These are phyloP conservation scores for Acanthisitta chloris DNA, from an alignment of 2,113 vertebrate genomes.

Conservation along the genomic window DNA sequence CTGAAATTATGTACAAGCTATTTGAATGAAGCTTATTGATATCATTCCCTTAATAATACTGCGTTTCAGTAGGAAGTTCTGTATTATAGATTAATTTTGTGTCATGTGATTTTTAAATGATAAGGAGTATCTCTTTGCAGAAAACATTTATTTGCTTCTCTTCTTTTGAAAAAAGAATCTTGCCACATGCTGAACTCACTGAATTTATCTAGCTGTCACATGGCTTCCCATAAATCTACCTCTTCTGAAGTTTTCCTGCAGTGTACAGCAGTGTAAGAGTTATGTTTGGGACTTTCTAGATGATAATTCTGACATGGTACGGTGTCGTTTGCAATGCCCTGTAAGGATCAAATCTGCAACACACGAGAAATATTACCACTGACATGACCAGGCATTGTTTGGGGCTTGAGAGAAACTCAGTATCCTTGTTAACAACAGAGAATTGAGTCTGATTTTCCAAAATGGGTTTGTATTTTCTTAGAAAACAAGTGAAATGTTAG, in stretches of 20 bases:
- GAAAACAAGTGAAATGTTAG: neutral
- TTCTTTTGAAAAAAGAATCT: neutral
- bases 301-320: neutral
- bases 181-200: neutral
- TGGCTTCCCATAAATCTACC: neutral
- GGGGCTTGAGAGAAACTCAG: neutral
- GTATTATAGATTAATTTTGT: neutral
- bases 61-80: neutral
- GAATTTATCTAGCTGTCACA: neutral
- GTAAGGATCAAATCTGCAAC: neutral
- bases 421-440: neutral
- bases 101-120: neutral
- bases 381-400: neutral
- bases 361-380: neutral
- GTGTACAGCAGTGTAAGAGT: neutral
- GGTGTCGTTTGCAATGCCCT: neutral
- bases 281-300: neutral
- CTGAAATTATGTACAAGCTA: neutral
- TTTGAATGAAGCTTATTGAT: neutral
- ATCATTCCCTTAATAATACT: neutral
- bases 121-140: neutral
- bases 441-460: neutral
- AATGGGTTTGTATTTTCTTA: neutral
- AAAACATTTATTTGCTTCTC: neutral
- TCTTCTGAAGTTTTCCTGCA: neutral